A percentile compares a stretch with the other conserved stretches of the same genome.
Evolutionary conservation across 1,140 invertebrate genomes (phyloP).

Genomic region (Papilio glaucus): DNA sequence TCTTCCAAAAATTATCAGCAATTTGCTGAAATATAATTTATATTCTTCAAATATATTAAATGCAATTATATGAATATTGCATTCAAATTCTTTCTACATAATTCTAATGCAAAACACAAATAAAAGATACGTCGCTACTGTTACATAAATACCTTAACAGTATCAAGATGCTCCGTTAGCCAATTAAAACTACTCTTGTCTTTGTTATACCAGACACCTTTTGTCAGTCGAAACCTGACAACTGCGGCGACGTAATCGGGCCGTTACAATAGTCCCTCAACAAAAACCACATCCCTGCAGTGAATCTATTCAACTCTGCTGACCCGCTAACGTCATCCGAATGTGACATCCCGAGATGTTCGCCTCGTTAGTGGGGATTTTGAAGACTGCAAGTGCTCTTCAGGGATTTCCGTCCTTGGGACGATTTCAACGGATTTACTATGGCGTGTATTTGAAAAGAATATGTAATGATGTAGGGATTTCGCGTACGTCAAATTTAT

Average conservation of each 20-base stretch:
- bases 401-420: conserved; percentile 30
- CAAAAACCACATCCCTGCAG: conserved; percentile 46
- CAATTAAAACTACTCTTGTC: conserved; percentile 36
- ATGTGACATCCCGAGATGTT: conserved; percentile 51
- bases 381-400: conserved; percentile 49
- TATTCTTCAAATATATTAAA: no score
- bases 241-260: conserved; percentile 45
- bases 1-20: no score
- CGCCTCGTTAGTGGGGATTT: conserved; percentile 61
- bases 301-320: conserved; percentile 43
- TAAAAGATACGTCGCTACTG: neutral
- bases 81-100: no score
- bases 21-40: no score
- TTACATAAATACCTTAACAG: neutral
- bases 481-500: neutral
- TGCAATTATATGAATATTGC: no score
- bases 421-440: conserved; percentile 32
- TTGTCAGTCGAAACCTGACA: conserved; percentile 34
- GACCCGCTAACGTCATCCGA: conserved; percentile 53
- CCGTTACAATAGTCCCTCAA: conserved; percentile 46
- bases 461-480: conserved; percentile 31
- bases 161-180: neutral
- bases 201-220: conserved; percentile 42
- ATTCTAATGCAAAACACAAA: neutral
- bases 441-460: conserved; percentile 29